Percentiles rank a stretch among this genome's conserved stretches.
These are phyloP conservation scores for Oscheius sp. DNA, from an alignment of 2,888 invertebrate species.

Conservation along the genomic window DNA sequence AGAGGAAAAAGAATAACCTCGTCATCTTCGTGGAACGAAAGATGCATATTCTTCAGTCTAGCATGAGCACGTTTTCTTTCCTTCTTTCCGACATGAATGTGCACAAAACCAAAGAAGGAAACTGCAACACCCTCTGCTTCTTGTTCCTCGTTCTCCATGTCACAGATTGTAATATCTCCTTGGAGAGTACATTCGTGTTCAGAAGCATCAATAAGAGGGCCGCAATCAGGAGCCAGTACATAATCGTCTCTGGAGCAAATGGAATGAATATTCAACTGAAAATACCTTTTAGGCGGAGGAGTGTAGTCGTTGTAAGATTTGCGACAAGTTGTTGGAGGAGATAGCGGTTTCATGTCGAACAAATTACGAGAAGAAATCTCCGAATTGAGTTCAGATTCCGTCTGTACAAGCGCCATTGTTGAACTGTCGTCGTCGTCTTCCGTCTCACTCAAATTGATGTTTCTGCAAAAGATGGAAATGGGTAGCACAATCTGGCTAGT, in stretches of 20 bases:
- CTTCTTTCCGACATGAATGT: slow-evolving; percentile 37
- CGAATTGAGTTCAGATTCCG: not conserved
- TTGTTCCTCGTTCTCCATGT: not conserved
- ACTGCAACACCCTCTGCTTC: slow-evolving; percentile 35
- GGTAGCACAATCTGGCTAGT: too few species aligned
- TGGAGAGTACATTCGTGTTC: not conserved
- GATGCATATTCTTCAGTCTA: slow-evolving; percentile 58
- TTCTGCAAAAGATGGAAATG: too few species aligned
- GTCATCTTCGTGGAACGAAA: slow-evolving; percentile 63
- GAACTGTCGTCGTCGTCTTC: slow-evolving; percentile 12
- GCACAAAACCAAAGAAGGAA: slow-evolving; percentile 35
- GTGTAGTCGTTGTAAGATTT: slow-evolving; percentile 34
- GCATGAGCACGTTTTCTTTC: slow-evolving; percentile 41
- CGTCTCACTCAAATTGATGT: slow-evolving; percentile 2
- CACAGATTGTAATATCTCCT: not conserved
- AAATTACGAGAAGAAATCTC: slow-evolving; percentile 8
- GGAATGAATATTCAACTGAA: not conserved
- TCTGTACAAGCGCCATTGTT: not conserved
- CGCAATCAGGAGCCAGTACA: slow-evolving; percentile 5
- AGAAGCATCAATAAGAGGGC: slow-evolving; percentile 11
- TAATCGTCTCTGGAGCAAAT: slow-evolving; percentile 14
- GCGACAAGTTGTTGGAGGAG: not conserved
- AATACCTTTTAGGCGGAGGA: slow-evolving; percentile 24
- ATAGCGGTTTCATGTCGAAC: slow-evolving; percentile 11
- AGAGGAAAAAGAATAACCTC: slow-evolving; percentile 41